Conservation (phyloP, 2,113 vertebrate genomes). For the Albula goreensis region DNA sequence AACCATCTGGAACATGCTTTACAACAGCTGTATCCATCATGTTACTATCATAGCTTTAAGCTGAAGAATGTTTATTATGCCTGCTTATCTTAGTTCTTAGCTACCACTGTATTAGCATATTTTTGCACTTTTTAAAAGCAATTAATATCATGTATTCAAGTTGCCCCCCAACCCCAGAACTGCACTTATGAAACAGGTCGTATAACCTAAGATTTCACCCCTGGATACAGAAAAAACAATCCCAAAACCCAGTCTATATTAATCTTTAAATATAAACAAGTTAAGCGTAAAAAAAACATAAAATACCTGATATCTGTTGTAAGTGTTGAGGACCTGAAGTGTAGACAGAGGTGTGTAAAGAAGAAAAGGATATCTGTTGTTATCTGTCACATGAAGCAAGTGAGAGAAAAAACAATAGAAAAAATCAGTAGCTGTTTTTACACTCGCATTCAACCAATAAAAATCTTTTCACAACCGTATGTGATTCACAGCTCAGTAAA, state of each 20-base stretch:
- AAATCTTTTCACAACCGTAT: conserved; percentile 16
- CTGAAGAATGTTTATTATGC: background rate
- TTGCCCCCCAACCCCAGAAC: conserved; percentile 21
- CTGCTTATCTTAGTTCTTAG: background rate
- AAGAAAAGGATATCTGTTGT: background rate
- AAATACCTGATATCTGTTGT: conserved; percentile 44
- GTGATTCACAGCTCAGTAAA: conserved; percentile 65
- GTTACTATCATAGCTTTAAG: background rate
- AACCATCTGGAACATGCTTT: background rate
- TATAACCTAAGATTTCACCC: conserved; percentile 16
- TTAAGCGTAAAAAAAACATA: conserved; percentile 38
- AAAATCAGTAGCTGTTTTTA: conserved; percentile 52
- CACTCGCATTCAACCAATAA: conserved; percentile 33
- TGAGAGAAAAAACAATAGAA: conserved; percentile 29
- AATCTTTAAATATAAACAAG: conserved; percentile 5
- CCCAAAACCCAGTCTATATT: conserved; percentile 27
- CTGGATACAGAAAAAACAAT: conserved; percentile 1
- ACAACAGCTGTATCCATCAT: background rate
- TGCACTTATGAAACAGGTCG: conserved; percentile 38
- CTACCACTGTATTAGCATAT: conserved; percentile 31
- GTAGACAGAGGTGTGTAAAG: conserved; percentile 34
- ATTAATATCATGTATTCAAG: conserved; percentile 9
- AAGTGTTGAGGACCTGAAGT: conserved; percentile 41
- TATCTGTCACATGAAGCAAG: conserved; percentile 26
- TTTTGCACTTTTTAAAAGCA: conserved; percentile 36